Base-by-base conservation (phyloP, 1,140 invertebrate species). In the Scaptomyza graminum region DNA sequence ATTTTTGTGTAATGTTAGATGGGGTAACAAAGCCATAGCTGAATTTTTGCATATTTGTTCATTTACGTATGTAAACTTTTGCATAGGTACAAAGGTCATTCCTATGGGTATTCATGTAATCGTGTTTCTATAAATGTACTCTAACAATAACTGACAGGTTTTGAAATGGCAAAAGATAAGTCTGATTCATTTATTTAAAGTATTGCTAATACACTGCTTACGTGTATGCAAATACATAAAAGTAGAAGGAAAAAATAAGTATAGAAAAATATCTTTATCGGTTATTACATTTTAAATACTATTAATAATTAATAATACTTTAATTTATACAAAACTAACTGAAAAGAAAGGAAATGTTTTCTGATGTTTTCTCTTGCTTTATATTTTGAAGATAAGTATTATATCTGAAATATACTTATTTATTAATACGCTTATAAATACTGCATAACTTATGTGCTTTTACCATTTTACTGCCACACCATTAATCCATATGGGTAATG, bases 401-500 rank as follows among this genome's bases (percentile, higher is more conserved):
- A 11, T 37, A 39, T n/a, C 8, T n/a, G 1, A 3, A n/a, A 41
- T 4, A 41, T 41, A 41, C 3, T 41, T 41, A n/a, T 41, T 41
- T 41, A n/a, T 8, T 8, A 34, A 34, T 8, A 1, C 31, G 31
- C 31, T 34, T 41, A n/a, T 41, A 44, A 56, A 44, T 44, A 28
- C 39, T 55, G 34, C 25, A 43, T 22, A 56, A 39, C 37, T 11
- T 9, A 52, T 52, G n/a, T 22, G 16, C 34, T 55, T 12, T 55
- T 8, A 18, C 3, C 16, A 3, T 31, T 49, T 49, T 18, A 50
- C 34, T 22, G 41, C 18, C 59, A 34, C 43, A 31, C 9, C 43
- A 49, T 70, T 70, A 65, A 57, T 70, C 44, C 46, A 46, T 31
- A 50, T 57, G 18, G 60, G 25, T 56, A 64, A 69, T 37, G 37